Percentiles rank a stretch among this genome's conserved stretches.
These are phyloP conservation scores for Cheilosia vernalis DNA, from an alignment of 2,888 invertebrate species.

Conservation along the genomic window DNA sequence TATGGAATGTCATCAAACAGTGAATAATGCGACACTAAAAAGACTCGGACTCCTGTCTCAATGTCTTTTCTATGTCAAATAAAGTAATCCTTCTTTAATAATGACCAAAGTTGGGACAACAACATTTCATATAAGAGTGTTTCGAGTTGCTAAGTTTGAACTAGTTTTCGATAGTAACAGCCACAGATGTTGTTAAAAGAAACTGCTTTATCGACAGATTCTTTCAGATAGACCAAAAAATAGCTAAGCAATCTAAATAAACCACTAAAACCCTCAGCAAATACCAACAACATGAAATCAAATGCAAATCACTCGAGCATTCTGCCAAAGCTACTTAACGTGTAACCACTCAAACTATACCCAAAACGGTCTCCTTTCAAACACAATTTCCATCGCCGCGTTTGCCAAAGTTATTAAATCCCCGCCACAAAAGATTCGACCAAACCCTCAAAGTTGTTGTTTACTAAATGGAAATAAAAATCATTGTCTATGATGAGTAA, in stretches of 20 bases:
- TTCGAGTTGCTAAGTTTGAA: too few species aligned
- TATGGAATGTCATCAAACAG: too few species aligned
- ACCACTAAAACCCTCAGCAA: constrained; percentile 23
- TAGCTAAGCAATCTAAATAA: background rate
- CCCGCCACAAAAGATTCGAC: constrained; percentile 52
- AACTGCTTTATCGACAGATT: too few species aligned
- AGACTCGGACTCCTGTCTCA: too few species aligned
- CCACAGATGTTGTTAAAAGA: too few species aligned
- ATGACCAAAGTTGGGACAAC: too few species aligned
- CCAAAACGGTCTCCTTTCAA: constrained; percentile 3
- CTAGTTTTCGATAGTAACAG: too few species aligned
- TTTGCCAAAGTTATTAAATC: constrained; percentile 66
- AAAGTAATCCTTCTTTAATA: too few species aligned
- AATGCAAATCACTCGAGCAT: constrained; percentile 37
- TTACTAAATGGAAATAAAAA: constrained; percentile 72
- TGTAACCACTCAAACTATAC: background rate
- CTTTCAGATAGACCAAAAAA: too few species aligned
- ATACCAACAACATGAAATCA: constrained; percentile 22
- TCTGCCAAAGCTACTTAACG: constrained; percentile 31
- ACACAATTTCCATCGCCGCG: background rate
- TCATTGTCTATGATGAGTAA: constrained; percentile 53
- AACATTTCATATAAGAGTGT: too few species aligned
- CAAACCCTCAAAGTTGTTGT: constrained; percentile 54
- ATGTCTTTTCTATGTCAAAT: too few species aligned
- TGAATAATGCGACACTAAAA: too few species aligned